Evolutionary conservation across 1,140 invertebrate genomes (phyloP).

Genomic region (Acarapis woodi): DNA sequence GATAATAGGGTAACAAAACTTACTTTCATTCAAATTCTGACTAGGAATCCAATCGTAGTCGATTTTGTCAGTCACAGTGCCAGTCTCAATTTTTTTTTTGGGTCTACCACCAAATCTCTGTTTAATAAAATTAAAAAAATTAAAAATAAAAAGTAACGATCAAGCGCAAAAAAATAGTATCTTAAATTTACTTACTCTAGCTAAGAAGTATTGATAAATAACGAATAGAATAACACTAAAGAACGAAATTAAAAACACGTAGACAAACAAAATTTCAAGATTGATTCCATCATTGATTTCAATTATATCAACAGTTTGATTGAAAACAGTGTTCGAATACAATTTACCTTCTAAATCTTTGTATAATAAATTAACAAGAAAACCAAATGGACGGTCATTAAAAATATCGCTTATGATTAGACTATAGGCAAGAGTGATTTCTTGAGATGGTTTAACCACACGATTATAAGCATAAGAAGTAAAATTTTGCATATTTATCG

Average conservation of each 20-base stretch:
- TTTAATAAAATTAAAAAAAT: no score
- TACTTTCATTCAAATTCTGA: no score
- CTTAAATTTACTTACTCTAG: no score
- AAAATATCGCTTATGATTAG: constrained; percentile 84
- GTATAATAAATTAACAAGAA: constrained; percentile 76
- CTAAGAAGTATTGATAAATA: constrained; percentile 73
- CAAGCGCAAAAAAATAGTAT: no score
- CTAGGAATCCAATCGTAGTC: no score
- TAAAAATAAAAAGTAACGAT: no score
- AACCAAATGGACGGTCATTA: constrained; percentile 74
- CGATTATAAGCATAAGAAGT: constrained; percentile 34
- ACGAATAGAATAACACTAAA: constrained; percentile 56
- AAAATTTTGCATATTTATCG: constrained; percentile 17
- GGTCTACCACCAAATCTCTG: no score
- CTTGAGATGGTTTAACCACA: constrained; percentile 57
- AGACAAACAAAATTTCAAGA: constrained; percentile 90
- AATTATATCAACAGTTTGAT: constrained; percentile 87
- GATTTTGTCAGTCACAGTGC: no score
- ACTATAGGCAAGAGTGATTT: constrained; percentile 78
- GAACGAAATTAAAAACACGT: constrained; percentile 66
- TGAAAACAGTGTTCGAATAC: constrained; percentile 62
- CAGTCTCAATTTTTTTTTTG: no score
- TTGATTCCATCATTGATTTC: constrained; percentile 89
- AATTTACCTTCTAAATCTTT: constrained; percentile 35
- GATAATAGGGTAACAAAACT: no score